Evolutionary conservation across 2,113 vertebrate species (phyloP).

Genomic region (Daphoenositta chrysoptera): DNA sequence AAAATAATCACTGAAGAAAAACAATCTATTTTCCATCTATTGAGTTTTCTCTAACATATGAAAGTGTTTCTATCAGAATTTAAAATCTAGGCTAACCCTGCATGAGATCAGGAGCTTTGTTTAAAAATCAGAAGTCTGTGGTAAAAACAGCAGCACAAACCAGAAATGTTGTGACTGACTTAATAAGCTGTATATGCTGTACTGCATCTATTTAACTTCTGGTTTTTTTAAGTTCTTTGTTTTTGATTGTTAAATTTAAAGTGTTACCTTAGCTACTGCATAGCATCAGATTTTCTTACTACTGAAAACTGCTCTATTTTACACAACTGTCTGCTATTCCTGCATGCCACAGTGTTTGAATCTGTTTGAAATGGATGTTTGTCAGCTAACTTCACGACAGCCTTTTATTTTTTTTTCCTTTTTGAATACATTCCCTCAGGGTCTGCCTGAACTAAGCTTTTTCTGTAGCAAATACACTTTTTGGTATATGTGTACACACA

Average conservation of each 20-base stretch:
- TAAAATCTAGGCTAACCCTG: slow-evolving; percentile 46
- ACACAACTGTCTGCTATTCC: background rate
- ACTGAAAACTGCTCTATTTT: background rate
- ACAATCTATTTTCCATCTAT: slow-evolving; percentile 64
- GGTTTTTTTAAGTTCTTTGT: background rate
- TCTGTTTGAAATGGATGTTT: slow-evolving; percentile 10
- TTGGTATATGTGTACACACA: background rate
- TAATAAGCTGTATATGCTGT: background rate
- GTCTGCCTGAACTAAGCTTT: background rate
- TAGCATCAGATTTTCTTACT: background rate
- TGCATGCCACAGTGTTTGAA: background rate
- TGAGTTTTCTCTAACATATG: slow-evolving; percentile 40
- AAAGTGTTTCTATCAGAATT: slow-evolving; percentile 55
- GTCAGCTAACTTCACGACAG: background rate
- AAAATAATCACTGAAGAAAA: slow-evolving; percentile 68
- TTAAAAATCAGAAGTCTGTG: slow-evolving; percentile 39
- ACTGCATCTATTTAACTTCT: background rate
- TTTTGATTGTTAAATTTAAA: background rate
- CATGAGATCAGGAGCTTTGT: slow-evolving; percentile 13
- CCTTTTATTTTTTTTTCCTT: background rate
- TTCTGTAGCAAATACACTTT: background rate
- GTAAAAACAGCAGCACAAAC: background rate
- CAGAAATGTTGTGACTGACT: background rate
- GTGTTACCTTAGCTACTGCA: background rate
- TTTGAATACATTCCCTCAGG: background rate